Evolutionary conservation across 2,888 invertebrate genomes (phyloP).

Genomic region (Lochmaea capreae): DNA sequence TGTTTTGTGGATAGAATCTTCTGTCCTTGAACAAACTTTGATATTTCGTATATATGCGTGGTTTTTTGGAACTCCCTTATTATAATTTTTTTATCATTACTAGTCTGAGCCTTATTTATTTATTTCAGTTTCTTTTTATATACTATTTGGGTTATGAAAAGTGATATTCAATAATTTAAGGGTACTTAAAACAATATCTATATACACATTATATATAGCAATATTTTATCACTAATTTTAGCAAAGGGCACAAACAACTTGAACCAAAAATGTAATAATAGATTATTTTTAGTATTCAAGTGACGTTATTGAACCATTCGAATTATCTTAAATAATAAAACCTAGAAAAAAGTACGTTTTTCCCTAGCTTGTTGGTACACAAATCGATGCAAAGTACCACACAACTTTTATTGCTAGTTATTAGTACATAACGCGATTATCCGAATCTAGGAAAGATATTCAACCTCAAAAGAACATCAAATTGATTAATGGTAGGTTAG

Average conservation of each 20-base stretch:
- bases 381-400: background rate
- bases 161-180: slow-evolving; percentile 24
- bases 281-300: background rate
- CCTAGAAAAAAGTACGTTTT: background rate
- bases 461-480: too few species aligned
- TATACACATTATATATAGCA: slow-evolving; percentile 35
- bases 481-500: too few species aligned
- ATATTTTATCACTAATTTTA: slow-evolving; percentile 38
- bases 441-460: too few species aligned
- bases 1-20: too few species aligned
- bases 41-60: background rate
- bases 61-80: background rate
- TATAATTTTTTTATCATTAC: slow-evolving; percentile 2
- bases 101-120: slow-evolving; percentile 1
- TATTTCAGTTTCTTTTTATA: slow-evolving; percentile 8
- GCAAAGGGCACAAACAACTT: slow-evolving; percentile 40
- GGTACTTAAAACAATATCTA: slow-evolving; percentile 35
- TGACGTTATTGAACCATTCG: slow-evolving; percentile 13
- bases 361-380: background rate
- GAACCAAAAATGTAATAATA: slow-evolving; percentile 31
- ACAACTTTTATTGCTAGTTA: too few species aligned
- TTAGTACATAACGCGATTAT: too few species aligned
- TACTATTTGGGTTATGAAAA: slow-evolving; percentile 9
- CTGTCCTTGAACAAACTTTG: background rate
- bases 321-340: slow-evolving; percentile 23